Conservation (phyloP, 2,113 vertebrate species). For the Beaufortia kweichowensis region DNA sequence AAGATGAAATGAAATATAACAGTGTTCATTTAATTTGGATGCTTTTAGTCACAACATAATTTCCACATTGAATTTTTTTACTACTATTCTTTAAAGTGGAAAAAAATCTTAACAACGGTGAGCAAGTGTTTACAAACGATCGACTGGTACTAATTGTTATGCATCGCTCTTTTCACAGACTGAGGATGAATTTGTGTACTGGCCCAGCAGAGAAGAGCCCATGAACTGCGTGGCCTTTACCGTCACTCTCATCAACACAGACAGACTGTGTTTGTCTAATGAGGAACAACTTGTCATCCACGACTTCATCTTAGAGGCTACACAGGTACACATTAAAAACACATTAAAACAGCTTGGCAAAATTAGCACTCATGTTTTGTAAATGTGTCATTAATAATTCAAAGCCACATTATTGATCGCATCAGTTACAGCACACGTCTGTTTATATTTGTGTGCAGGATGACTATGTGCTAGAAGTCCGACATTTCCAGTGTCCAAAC, state of each 20-base stretch:
- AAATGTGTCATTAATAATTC: background rate
- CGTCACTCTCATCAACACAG: slow-evolving; percentile 98
- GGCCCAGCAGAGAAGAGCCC: slow-evolving; percentile 97
- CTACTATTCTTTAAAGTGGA: too few relatives aligned
- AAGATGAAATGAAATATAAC: too few relatives aligned
- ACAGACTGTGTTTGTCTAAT: slow-evolving; percentile 96
- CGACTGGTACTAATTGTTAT: background rate
- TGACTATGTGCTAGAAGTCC: slow-evolving; percentile 96
- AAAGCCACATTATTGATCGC: background rate
- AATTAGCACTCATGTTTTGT: background rate
- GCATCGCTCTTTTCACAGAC: slow-evolving; percentile 72
- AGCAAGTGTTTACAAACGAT: too few relatives aligned
- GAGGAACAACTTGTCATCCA: slow-evolving; percentile 99
- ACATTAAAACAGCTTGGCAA: background rate
- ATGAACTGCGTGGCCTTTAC: slow-evolving; percentile 99
- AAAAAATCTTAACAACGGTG: too few relatives aligned
- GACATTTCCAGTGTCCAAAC: slow-evolving; percentile 98
- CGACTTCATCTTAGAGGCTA: slow-evolving; percentile 98
- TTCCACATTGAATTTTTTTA: too few relatives aligned
- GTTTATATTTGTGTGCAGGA: slow-evolving; percentile 74
- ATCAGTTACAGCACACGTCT: background rate
- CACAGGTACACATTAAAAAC: slow-evolving; percentile 80
- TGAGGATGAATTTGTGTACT: slow-evolving; percentile 99
- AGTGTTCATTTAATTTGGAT: too few relatives aligned
- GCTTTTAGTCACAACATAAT: too few relatives aligned